These are phyloP conservation scores for Tinamus major DNA, from an alignment of 2,797 vertebrate species.

Conservation along the genomic window DNA sequence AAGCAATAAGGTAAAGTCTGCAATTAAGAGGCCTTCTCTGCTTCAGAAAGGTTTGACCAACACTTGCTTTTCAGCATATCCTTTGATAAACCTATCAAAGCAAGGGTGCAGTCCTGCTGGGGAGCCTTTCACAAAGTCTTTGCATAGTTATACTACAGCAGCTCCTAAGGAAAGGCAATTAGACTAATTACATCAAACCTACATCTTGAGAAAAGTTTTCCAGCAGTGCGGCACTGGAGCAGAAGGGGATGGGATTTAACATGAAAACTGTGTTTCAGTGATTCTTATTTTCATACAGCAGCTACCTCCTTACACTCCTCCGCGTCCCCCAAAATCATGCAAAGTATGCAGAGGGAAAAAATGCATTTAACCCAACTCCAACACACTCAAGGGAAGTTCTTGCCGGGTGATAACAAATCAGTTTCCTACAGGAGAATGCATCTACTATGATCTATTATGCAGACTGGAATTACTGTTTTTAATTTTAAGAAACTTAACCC, in stretches of 20 bases:
- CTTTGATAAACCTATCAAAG: not conserved
- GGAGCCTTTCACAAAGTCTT: not conserved
- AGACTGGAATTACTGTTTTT: not conserved
- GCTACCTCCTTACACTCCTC: not conserved
- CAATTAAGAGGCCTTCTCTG: not conserved
- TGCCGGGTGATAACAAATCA: not conserved
- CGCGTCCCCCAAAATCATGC: accelerated
- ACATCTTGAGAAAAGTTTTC: not conserved
- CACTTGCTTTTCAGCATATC: not conserved
- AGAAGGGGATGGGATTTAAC: not conserved
- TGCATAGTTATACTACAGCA: not conserved
- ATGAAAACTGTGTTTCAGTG: not conserved
- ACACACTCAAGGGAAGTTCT: not conserved
- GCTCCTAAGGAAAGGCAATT: not conserved
- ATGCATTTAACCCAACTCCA: not conserved
- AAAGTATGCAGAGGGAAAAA: not conserved
- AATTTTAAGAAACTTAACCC: not conserved
- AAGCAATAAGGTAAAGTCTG: not conserved
- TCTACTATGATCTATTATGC: not conserved
- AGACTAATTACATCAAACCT: not conserved
- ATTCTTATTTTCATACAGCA: not conserved
- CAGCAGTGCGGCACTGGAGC: not conserved
- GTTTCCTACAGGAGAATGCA: not conserved
- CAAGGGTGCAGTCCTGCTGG: not conserved
- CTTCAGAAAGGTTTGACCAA: not conserved